Base-by-base conservation (phyloP, 2,888 invertebrate genomes). In the Caenorhabditis sulstoni region DNA sequence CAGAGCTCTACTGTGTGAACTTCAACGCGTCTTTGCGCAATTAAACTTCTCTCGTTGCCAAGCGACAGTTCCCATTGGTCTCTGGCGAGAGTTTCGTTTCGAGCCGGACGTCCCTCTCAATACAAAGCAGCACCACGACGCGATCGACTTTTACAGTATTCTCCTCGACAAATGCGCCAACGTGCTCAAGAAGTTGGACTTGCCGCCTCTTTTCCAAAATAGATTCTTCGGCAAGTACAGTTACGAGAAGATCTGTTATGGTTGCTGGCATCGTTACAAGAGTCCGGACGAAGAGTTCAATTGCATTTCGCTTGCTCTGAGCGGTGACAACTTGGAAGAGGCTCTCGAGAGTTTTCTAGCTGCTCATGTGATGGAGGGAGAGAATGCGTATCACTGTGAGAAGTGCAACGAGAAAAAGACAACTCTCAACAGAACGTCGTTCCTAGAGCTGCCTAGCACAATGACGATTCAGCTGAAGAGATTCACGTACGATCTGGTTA, bases 341-440 rank as follows among this genome's bases (percentile, higher is more conserved):
- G 71, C 71, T 7, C 86, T 92, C 37, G 91, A 92, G 64, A 92
- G 92, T 88, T 92, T 92, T 90, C 92, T 92, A 1, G 92, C 92
- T 79, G 92, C 92, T 14, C 92, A 92, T 83, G 87, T 92, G 20
- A 86, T 92, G 75, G 92, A 92, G 82, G 92, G 92, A n/a, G 92
- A 92, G 82, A 92, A 92, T 89, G 92, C 92, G 8, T 92, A 92
- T 86, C 91, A 91, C 81, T 92, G 92, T 90, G 92, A 92, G 84
- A 92, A 92, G 81, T 92, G 92, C 89, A 90, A 91, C 39, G 90
- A 91, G 77, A 92, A 92, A 44, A 79, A 79, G 35, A 92, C 91
- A 76, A 91, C 92, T 3, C 90, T 92, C 53, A 92, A 92, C 85
- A 88, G 92, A 67, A 91, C 91, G 83, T 92, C 92, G 81, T 92